Base-by-base conservation (phyloP, 2,113 vertebrate species). In the Piaya cayana region DNA sequence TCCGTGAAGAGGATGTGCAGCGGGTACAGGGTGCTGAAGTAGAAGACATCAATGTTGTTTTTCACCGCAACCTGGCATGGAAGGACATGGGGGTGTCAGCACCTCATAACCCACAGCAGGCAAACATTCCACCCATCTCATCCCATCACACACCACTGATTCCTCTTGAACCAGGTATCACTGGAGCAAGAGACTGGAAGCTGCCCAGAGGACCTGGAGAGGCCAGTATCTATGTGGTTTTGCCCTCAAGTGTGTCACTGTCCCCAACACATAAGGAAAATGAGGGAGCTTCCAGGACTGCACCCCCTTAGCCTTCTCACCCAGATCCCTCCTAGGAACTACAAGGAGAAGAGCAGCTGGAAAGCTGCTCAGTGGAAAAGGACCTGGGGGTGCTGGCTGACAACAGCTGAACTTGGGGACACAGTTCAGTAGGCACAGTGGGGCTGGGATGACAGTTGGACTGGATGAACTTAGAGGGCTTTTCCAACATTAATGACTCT, bases 11-110 rank as follows among this genome's bases (percentile, higher is more conserved):
- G 98, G 97, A 99, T 98, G 96, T 99, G 99, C 95, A 99, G 98
- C 1, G 99, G 99, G 96, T 99, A 99, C 93, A 99, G 98, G 89
- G 99, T 98, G 97, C 99, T 99, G 98, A 99, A 99, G 99, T 99
- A 99, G 98, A 99, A 99, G 58, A 99, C 99, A 1, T 99, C 99
- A 3, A 99, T 99, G 98, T 99, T 99, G 98, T 99, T 99, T 96
- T 99, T 99, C 95, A 99, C 98, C 0, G 99, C 99, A 59, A 99
- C 99, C 99, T 99, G 97, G 52, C 17, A 68, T 1, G 3, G 78
- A 39, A 69, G 50, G 50, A 72, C 23, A 45, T 0, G 3, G 19
- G 39, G 12, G 18, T 0, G 0, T 77, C 59, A 82, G 13, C 49
- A 32, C 32, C 60, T 82, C 27, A 43, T 36, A 0, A 19, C 5